These are phyloP conservation scores for Phacellophora camtschatica DNA, from an alignment of 30 jellyfish, hydroid and myxozoan genomes.

Conservation along the genomic window DNA sequence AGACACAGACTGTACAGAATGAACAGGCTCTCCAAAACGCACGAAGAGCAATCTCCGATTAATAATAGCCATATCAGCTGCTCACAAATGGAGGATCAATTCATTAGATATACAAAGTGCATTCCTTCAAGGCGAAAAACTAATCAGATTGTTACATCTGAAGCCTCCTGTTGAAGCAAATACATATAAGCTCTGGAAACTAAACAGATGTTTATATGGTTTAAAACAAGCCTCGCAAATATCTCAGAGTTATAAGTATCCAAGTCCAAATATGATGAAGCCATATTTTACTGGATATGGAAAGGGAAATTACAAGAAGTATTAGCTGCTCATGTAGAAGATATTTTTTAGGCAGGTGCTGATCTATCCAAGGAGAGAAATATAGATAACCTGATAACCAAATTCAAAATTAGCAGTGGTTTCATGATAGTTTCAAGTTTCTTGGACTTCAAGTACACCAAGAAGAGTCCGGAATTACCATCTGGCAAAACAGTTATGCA, in stretches of 20 bases:
- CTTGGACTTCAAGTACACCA: neutral
- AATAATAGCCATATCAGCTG: neutral
- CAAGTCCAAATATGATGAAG: neutral
- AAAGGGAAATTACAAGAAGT: neutral
- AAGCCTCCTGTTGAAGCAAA: too few species aligned
- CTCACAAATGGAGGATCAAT: conserved; percentile 8
- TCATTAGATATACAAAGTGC: conserved; percentile 1
- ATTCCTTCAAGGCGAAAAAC: neutral
- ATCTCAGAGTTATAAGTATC: too few species aligned
- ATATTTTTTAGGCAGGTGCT: neutral
- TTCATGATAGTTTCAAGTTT: neutral
- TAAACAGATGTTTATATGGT: too few species aligned
- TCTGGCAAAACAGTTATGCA: too few species aligned
- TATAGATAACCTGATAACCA: neutral
- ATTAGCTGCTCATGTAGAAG: neutral
- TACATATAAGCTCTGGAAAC: too few species aligned
- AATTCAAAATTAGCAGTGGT: neutral
- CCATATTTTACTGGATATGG: neutral
- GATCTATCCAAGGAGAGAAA: neutral
- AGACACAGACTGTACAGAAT: neutral
- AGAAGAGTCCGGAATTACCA: too few species aligned
- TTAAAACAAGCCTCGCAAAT: too few species aligned
- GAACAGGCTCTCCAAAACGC: conserved; percentile 29
- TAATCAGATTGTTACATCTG: neutral
- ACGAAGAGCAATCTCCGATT: neutral